Evolutionary conservation across 2,797 vertebrate genomes (phyloP), one percentile per base, ranked within the genome.

Genomic region (Tokudaia muenninki): DNA sequence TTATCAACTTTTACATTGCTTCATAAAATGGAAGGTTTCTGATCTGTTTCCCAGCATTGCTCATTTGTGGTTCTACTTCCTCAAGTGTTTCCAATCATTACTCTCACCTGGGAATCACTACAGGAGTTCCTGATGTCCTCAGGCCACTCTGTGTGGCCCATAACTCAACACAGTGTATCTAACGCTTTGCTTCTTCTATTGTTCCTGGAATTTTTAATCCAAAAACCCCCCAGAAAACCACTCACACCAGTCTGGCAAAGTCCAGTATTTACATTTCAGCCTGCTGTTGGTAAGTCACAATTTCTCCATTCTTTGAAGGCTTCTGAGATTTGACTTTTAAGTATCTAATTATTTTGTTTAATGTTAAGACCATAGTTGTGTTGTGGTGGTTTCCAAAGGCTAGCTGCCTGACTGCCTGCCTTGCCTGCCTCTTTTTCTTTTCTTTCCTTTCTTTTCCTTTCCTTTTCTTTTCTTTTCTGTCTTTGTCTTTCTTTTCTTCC

Each of bases 171-270:
- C 87, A 79, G 96, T 70, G 50, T 87, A 95, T 92, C 80, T 94
- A 91, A 63, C 29, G 82, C 47, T 88, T 95, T 74, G 86, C 26
- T 90, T 74, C 91, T 97, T 87, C 81, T 93, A 81, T 93, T 94
- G 52, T 98, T 98, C 95, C 98, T 97, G 97, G 98, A 98, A 98
- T 97, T 96, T 41, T 94, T 96, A 84, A 96, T 86, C 89, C 89
- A 97, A 95, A 98, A 98, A 98, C 2, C 81, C 97, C 97, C 97
- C 95, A 98, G 98, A 98, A 98, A 97, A 97, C 98, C 98, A 92
- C 22, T 95, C 83, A 86, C 83, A n/a, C 91, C 92, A 96, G 5
- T 95, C 95, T 98, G 98, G 97, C 97, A 97, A 93, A 75, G 65
- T 72, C 92, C 22, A 17, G 50, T 97, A 92, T 97, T 97, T 97